A percentile compares a stretch with the other conserved stretches of the same genome.
These are phyloP conservation scores for Diachrysia chrysitis DNA, from an alignment of 2,888 invertebrate species.

Conservation along the genomic window DNA sequence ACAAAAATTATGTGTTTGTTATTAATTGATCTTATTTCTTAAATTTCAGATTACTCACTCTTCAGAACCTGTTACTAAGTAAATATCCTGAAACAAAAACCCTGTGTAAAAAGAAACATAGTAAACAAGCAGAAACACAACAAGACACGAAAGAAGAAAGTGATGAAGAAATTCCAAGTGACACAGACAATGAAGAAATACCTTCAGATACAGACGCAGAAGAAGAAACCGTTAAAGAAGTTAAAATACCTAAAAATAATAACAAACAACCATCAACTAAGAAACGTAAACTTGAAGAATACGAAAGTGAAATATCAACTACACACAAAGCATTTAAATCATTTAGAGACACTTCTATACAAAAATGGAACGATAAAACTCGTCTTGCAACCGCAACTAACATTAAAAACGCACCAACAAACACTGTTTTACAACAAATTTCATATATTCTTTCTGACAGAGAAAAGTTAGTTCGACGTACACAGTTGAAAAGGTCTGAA, in stretches of 20 bases:
- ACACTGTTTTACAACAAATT: conserved; percentile 93
- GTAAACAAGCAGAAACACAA: conserved; percentile 60
- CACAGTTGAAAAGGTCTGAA: conserved; percentile 93
- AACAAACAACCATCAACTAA: conserved; percentile 59
- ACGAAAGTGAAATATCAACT: conserved; percentile 87
- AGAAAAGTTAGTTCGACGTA: conserved; percentile 92
- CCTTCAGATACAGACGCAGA: conserved; percentile 90
- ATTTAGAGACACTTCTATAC: conserved; percentile 94
- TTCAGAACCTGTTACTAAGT: conserved; percentile 86
- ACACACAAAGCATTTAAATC: conserved; percentile 90
- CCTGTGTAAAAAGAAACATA: conserved; percentile 74
- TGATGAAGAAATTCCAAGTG: conserved; percentile 84
- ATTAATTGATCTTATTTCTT: conserved; percentile 14
- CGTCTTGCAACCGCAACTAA: conserved; percentile 91
- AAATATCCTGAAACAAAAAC: conserved; percentile 92
- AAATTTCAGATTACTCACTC: conserved; percentile 77
- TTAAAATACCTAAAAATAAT: conserved; percentile 60
- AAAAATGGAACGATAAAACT: conserved; percentile 99
- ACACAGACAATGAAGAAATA: conserved; percentile 91
- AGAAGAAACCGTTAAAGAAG: conserved; percentile 63
- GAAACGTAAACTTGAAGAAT: conserved; percentile 89
- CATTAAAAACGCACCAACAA: conserved; percentile 90
- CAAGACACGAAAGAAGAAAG: conserved; percentile 73
- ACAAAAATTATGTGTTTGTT: not conserved
- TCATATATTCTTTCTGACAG: conserved; percentile 95